Conservation (phyloP, 1,140 invertebrate species). For the Rhynchophorus ferrugineus region DNA sequence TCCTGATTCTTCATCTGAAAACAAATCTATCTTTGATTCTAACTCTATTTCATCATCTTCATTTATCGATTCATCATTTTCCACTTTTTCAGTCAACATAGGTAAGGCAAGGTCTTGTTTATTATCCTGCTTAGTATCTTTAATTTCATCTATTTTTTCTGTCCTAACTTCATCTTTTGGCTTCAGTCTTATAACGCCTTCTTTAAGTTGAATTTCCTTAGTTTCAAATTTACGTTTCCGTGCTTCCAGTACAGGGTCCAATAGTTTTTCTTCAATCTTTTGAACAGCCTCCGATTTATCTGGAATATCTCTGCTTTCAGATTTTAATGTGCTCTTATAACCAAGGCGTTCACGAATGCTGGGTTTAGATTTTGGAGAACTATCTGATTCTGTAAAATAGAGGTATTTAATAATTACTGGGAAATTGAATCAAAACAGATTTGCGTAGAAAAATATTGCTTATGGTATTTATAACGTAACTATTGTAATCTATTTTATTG, state of each 20-base stretch:
- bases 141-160: conserved; percentile 14
- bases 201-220: conserved; percentile 30
- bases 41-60: conserved; percentile 16
- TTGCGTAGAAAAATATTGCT: background rate
- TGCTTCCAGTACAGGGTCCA: conserved; percentile 37
- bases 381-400: conserved; percentile 8
- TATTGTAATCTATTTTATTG: no score
- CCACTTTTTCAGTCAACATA: conserved; percentile 3
- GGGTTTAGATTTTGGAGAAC: conserved; percentile 20
- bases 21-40: conserved; percentile 33
- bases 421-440: background rate
- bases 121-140: background rate
- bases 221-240: conserved; percentile 36
- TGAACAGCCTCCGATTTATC: conserved; percentile 6
- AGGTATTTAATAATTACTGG: conserved; percentile 1
- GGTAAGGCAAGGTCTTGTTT: no score
- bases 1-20: conserved; percentile 36
- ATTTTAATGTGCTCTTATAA: conserved; percentile 14
- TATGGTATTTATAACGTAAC: no score
- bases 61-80: conserved; percentile 1
- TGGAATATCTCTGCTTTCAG: conserved; percentile 15
- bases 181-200: conserved; percentile 38
- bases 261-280: conserved; percentile 21
- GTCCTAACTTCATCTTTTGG: conserved; percentile 25
- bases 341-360: conserved; percentile 25